Evolutionary conservation across 2,113 vertebrate species (phyloP).

Genomic region (Manacus vitellinus): DNA sequence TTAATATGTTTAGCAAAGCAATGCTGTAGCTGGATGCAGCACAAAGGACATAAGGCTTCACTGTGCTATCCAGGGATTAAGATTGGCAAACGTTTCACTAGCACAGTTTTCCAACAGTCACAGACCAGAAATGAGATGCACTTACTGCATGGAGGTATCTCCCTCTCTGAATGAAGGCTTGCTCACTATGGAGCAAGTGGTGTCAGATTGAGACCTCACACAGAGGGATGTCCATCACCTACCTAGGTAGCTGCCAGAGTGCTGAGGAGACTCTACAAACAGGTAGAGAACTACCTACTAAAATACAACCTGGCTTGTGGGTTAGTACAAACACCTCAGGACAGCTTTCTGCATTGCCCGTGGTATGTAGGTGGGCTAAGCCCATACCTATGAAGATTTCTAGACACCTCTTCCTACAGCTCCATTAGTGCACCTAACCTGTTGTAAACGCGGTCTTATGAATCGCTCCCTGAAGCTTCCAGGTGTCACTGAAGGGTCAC

Average conservation of each 20-base stretch:
- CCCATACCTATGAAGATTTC: background rate
- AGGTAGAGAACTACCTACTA: background rate
- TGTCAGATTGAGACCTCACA: background rate
- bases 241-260: fast-evolving
- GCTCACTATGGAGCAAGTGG: background rate
- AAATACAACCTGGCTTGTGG: background rate
- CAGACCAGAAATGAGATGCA: background rate
- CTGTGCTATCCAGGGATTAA: background rate
- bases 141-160: background rate
- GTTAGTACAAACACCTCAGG: background rate
- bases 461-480: background rate
- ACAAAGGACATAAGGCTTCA: constrained; percentile 29
- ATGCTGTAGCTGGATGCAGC: constrained; percentile 25
- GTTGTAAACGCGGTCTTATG: background rate
- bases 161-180: background rate
- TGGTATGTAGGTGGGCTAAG: background rate
- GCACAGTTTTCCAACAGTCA: background rate
- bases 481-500: background rate
- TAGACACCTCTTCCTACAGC: background rate
- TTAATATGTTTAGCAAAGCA: constrained; percentile 43
- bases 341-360: background rate
- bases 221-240: background rate
- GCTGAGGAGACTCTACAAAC: background rate
- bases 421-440: background rate
- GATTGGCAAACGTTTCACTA: background rate